A percentile compares a stretch with the other conserved stretches of the same genome.
These are phyloP conservation scores for Maconellicoccus hirsutus DNA, from an alignment of 1,140 invertebrate genomes.

Conservation along the genomic window DNA sequence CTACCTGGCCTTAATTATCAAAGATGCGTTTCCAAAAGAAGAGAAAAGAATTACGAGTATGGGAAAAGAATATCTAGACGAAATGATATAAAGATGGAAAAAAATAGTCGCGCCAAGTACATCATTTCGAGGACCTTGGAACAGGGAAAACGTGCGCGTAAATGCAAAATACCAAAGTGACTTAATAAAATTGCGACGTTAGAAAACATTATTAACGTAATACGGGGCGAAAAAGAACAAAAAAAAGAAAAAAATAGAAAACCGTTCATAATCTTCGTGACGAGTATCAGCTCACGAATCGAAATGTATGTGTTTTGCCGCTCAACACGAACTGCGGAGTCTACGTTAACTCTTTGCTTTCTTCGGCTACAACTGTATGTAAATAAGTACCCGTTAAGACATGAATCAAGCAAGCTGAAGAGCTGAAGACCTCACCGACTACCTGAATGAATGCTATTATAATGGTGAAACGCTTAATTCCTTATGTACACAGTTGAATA, in stretches of 20 bases:
- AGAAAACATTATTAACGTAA: slow-evolving; percentile 18
- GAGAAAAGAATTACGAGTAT: no score
- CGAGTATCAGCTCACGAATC: slow-evolving; percentile 20
- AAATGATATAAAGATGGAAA: no score
- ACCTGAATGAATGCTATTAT: slow-evolving; percentile 19
- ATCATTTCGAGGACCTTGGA: slow-evolving; percentile 4
- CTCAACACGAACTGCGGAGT: slow-evolving; percentile 15
- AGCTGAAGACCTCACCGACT: slow-evolving; percentile 12
- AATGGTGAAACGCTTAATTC: slow-evolving; percentile 19
- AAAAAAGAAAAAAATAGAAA: slow-evolving; percentile 1
- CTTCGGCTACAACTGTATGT: slow-evolving; percentile 15
- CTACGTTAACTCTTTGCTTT: neutral
- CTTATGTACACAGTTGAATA: slow-evolving; percentile 13
- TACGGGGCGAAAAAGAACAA: slow-evolving; percentile 11
- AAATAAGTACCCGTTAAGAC: slow-evolving; percentile 17
- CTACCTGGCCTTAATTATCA: no score
- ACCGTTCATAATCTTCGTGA: slow-evolving; percentile 16
- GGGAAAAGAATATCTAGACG: no score
- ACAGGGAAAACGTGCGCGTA: slow-evolving; percentile 6
- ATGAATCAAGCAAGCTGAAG: slow-evolving; percentile 10
- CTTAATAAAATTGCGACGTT: slow-evolving; percentile 18
- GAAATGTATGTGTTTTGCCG: slow-evolving; percentile 17
- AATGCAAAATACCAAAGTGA: slow-evolving; percentile 9
- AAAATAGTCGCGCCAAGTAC: neutral
- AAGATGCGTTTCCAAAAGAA: no score